Evolutionary conservation across 2,113 vertebrate genomes (phyloP).

Genomic region (Emydura subglobosa): DNA sequence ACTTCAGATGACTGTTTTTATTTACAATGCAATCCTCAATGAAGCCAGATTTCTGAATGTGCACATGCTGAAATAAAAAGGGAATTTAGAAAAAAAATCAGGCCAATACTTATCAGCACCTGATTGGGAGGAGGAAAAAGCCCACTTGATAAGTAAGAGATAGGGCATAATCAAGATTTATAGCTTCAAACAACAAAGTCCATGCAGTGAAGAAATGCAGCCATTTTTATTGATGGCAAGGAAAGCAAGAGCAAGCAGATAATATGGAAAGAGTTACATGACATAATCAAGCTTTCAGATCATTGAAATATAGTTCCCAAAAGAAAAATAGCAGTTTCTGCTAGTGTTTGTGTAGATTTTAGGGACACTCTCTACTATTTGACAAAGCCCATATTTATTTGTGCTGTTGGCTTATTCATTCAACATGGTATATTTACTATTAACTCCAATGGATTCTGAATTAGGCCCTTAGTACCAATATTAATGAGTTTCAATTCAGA

Average conservation of each 20-base stretch:
- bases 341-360: background rate
- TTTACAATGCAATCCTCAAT: constrained; percentile 33
- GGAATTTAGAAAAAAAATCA: background rate
- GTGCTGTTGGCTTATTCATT: background rate
- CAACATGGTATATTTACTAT: background rate
- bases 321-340: background rate
- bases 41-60: constrained; percentile 1
- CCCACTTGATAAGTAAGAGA: constrained; percentile 10
- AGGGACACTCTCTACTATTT: background rate
- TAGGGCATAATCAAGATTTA: constrained; percentile 49
- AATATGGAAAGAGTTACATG: constrained; percentile 11
- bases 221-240: constrained; percentile 47
- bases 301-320: background rate
- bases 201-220: constrained; percentile 39
- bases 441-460: background rate
- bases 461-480: background rate
- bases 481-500: background rate
- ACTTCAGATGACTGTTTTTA: constrained; percentile 32
- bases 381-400: background rate
- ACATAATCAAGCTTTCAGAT: constrained; percentile 1
- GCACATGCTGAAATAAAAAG: background rate
- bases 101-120: constrained; percentile 1
- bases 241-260: constrained; percentile 37
- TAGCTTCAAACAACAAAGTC: background rate
- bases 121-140: constrained; percentile 6